A percentile compares a stretch with the other conserved stretches of the same genome.
Evolutionary conservation across 2,888 invertebrate species (phyloP).

Genomic region (Bellardia pandia): DNA sequence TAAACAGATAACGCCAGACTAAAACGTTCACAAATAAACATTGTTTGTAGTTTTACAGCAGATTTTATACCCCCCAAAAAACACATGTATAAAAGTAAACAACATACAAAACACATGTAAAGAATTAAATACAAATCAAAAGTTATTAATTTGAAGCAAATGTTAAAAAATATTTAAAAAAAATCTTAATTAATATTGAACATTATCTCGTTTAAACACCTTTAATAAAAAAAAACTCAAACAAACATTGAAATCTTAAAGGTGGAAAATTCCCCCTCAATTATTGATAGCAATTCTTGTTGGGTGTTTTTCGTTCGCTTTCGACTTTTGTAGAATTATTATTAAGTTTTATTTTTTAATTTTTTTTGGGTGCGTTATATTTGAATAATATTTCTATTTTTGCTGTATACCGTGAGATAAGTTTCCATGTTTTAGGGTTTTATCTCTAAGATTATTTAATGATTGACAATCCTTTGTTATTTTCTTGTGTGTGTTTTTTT

Average conservation of each 20-base stretch:
- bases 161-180: neutral
- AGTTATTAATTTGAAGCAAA: neutral
- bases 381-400: conserved; percentile 45
- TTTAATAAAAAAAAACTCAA: neutral
- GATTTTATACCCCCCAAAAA: neutral
- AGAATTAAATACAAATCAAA: neutral
- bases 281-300: conserved; percentile 55
- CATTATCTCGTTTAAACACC: neutral
- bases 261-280: conserved; percentile 32
- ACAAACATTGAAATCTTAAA: conserved; percentile 9
- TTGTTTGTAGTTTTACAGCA: neutral
- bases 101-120: neutral
- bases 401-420: conserved; percentile 59
- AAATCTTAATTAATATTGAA: conserved; percentile 1
- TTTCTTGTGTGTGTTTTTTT: neutral
- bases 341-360: neutral
- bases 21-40: neutral
- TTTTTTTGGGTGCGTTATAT: conserved; percentile 58
- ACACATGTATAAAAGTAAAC: conserved; percentile 4
- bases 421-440: conserved; percentile 65
- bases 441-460: conserved; percentile 68
- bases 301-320: neutral
- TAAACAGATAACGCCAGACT: too few species aligned
- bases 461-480: conserved; percentile 66
- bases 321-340: neutral